Evolutionary conservation across 1,140 invertebrate species (phyloP).

Genomic region (Penaeus chinensis): DNA sequence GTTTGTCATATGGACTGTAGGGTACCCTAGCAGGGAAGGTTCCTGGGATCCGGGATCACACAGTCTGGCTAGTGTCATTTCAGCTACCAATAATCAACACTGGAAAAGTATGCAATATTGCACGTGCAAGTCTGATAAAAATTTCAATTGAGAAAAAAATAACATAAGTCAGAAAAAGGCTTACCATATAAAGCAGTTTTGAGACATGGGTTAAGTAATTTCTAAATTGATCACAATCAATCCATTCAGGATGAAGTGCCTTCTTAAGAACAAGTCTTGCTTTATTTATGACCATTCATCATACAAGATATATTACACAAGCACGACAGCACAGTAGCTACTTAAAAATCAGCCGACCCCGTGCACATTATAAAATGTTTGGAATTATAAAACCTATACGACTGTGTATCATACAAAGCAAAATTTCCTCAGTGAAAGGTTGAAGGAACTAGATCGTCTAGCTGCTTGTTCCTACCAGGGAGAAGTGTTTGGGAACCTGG

Average conservation of each 20-base stretch:
- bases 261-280: slow-evolving; percentile 34
- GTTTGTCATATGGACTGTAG: slow-evolving; percentile 29
- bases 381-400: slow-evolving; percentile 56
- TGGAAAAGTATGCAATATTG: slow-evolving; percentile 52
- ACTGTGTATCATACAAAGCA: slow-evolving; percentile 58
- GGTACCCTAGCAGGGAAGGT: slow-evolving; percentile 28
- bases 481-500: slow-evolving; percentile 43
- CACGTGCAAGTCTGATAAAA: slow-evolving; percentile 54
- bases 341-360: slow-evolving; percentile 46
- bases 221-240: slow-evolving; percentile 41
- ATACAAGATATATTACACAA: slow-evolving; percentile 56
- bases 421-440: slow-evolving; percentile 27
- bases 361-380: slow-evolving; percentile 52
- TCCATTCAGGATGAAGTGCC: slow-evolving; percentile 30
- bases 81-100: slow-evolving; percentile 30
- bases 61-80: slow-evolving; percentile 36
- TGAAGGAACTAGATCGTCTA: slow-evolving; percentile 51
- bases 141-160: slow-evolving; percentile 30
- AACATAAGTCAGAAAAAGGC: slow-evolving; percentile 34
- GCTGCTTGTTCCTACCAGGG: slow-evolving; percentile 49
- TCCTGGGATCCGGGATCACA: slow-evolving; percentile 40
- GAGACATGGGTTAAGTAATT: slow-evolving; percentile 40
- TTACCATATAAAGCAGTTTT: slow-evolving; percentile 47
- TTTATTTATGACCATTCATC: slow-evolving; percentile 50
- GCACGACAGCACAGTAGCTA: slow-evolving; percentile 56